These are phyloP conservation scores for Mimas tiliae DNA, from an alignment of 2,888 invertebrate species.

Conservation along the genomic window DNA sequence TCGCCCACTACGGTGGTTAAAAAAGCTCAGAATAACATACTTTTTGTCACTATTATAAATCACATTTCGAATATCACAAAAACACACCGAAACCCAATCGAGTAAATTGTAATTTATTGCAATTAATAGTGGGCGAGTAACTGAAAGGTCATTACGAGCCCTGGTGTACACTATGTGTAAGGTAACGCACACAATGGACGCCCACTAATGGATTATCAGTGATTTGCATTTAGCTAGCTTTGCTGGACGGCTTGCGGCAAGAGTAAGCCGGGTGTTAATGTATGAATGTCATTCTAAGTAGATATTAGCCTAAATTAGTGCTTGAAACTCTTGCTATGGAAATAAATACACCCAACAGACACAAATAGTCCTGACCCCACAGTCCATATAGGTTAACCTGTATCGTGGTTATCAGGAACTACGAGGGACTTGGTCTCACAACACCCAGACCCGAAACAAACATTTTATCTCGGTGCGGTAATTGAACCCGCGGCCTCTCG, in stretches of 20 bases:
- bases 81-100: slow-evolving; percentile 33
- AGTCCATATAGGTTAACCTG: no score
- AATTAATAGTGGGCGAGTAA: slow-evolving; percentile 30
- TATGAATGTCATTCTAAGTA: background rate
- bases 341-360: no score
- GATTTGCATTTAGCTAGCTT: slow-evolving; percentile 82
- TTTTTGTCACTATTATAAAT: background rate
- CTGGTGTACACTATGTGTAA: slow-evolving; percentile 27
- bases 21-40: no score
- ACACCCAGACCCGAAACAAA: no score
- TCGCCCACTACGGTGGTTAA: no score
- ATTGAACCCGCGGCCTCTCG: no score
- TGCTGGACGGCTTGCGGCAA: slow-evolving; percentile 56
- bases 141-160: slow-evolving; percentile 19
- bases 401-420: no score
- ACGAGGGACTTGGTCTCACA: no score
- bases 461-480: no score
- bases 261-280: slow-evolving; percentile 30
- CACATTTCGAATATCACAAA: background rate
- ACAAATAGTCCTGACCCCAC: no score
- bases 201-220: slow-evolving; percentile 82
- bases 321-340: no score
- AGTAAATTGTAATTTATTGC: slow-evolving; percentile 31
- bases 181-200: slow-evolving; percentile 53
- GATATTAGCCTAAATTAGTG: no score